phyloP scores from a whole-genome alignment of 2,113 vertebrate genomes.

The Corythornis madagascariensis region DNA sequence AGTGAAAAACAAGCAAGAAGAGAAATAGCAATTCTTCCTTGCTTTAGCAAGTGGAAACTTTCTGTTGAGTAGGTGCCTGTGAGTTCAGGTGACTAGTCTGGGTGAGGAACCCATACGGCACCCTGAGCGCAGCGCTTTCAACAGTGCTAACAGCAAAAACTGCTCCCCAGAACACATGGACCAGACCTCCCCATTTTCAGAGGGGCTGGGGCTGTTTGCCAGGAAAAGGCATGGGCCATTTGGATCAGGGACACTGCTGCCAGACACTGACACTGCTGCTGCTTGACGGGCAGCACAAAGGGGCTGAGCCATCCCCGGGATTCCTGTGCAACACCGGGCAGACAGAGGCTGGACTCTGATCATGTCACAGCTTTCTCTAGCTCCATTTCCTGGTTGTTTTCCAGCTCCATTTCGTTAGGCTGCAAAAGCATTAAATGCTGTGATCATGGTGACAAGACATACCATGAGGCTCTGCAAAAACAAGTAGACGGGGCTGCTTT shows the following conservation, averaged over 20 bases:
- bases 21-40: not conserved
- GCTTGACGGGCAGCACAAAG: accelerated
- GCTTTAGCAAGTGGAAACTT: not conserved
- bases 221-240: not conserved
- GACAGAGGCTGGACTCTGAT: not conserved
- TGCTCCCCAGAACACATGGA: accelerated
- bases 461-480: not conserved
- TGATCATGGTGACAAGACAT: conserved; percentile 38
- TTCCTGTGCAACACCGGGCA: not conserved
- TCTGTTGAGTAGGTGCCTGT: not conserved
- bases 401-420: conserved; percentile 12
- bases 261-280: not conserved
- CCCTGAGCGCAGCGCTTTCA: not conserved
- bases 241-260: not conserved
- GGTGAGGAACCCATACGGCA: not conserved
- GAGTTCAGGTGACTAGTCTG: not conserved
- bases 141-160: not conserved
- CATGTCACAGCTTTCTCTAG: not conserved
- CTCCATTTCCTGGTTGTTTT: conserved; percentile 26
- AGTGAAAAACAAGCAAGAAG: not conserved
- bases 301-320: not conserved
- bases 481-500: not conserved
- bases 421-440: not conserved
- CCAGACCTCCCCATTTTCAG: accelerated
- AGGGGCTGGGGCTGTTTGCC: not conserved